Evolutionary conservation across 2,888 invertebrate species (phyloP).

Genomic region (Leucoptera coffeella): DNA sequence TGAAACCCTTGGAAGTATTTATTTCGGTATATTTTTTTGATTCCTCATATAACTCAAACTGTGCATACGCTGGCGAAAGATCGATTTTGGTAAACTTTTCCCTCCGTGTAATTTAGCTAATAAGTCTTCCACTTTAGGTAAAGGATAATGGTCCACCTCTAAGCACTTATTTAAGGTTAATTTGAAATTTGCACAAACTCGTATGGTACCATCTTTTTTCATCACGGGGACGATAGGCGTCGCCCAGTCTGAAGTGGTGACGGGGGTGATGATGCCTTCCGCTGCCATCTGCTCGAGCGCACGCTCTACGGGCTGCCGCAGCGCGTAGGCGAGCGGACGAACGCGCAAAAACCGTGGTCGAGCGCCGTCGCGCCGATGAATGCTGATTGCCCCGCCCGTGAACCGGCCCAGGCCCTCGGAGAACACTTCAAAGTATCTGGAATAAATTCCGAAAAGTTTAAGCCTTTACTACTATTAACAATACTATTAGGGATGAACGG

Average conservation of each 20-base stretch:
- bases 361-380: constrained; percentile 3
- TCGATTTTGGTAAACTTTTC: constrained; percentile 2
- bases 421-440: constrained; percentile 3
- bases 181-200: constrained; percentile 3
- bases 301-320: constrained; percentile 2
- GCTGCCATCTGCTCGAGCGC: constrained; percentile 2
- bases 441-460: too few species aligned
- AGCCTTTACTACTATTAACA: too few species aligned
- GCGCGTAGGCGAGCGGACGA: constrained; percentile 2
- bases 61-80: constrained; percentile 1
- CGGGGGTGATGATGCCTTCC: constrained; percentile 2
- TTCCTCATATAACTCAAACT: constrained; percentile 1
- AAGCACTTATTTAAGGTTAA: constrained; percentile 1
- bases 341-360: constrained; percentile 1
- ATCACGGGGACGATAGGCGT: too few species aligned
- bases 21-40: constrained; percentile 1
- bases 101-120: neutral
- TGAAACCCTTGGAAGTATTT: constrained; percentile 1
- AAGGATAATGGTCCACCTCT: constrained; percentile 1
- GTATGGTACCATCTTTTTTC: constrained; percentile 2
- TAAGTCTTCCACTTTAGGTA: constrained; percentile 3
- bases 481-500: too few species aligned
- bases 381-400: constrained; percentile 2
- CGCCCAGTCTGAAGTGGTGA: constrained; percentile 3
- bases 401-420: constrained; percentile 1